Evolutionary conservation across 2,888 invertebrate genomes (phyloP).

Genomic region (Drosophila dives): DNA sequence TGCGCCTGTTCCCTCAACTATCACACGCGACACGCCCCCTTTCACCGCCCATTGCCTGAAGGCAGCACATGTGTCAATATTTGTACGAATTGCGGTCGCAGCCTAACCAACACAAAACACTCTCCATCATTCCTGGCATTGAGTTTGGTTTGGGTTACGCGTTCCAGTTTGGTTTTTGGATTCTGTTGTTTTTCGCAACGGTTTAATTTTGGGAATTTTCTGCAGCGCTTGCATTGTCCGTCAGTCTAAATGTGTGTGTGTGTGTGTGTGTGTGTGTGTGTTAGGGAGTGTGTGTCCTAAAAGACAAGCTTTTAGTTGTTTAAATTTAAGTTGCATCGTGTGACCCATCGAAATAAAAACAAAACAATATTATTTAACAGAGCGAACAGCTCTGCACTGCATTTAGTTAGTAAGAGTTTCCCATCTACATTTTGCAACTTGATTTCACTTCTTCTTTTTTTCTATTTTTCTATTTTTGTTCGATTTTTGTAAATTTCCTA

Average conservation of each 20-base stretch:
- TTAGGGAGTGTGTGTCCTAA: conserved; percentile 12
- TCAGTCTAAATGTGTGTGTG: conserved; percentile 13
- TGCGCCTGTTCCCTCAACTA: background rate
- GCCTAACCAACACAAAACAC: conserved; percentile 66
- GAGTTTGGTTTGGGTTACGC: conserved; percentile 35
- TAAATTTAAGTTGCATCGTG: conserved; percentile 66
- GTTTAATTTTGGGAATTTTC: conserved; percentile 45
- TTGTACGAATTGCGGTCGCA: conserved; percentile 77
- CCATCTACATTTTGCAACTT: conserved; percentile 5
- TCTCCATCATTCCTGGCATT: conserved; percentile 58
- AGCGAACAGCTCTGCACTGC: background rate
- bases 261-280: conserved; percentile 8
- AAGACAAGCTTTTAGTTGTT: conserved; percentile 73
- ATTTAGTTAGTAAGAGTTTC: background rate
- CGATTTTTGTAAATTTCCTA: conserved; percentile 52
- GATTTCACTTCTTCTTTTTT: background rate
- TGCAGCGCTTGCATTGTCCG: conserved; percentile 50
- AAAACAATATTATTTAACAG: conserved; percentile 17
- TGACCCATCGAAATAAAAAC: conserved; percentile 28
- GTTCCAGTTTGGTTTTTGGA: conserved; percentile 27
- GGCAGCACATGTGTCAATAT: conserved; percentile 74
- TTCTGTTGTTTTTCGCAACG: conserved; percentile 28
- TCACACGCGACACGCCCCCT: background rate
- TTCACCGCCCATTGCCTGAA: background rate
- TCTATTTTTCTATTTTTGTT: conserved; percentile 1